Percentiles rank a stretch among this genome's conserved stretches.
Evolutionary conservation across 2,113 vertebrate species (phyloP).

Genomic region (Salvelinus namaycush): DNA sequence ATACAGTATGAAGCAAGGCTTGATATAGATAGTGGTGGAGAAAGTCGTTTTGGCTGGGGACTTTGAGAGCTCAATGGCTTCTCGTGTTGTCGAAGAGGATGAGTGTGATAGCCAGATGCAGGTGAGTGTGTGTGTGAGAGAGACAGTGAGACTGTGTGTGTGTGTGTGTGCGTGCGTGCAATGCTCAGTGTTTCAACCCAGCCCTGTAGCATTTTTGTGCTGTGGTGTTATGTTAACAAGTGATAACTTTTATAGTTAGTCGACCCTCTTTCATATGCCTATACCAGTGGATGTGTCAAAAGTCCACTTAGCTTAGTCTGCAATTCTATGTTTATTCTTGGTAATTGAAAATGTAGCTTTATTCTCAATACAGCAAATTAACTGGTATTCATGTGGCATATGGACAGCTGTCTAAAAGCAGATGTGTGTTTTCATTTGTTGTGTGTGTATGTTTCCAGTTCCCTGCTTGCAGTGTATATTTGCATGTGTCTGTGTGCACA

Average conservation of each 20-base stretch:
- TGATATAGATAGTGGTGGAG: background rate
- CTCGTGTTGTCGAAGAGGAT: conserved; percentile 47
- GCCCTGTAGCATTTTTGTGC: background rate
- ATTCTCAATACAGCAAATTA: background rate
- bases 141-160: background rate
- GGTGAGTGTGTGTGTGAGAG: conserved; percentile 53
- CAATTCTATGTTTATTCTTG: background rate
- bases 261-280: too few relatives aligned
- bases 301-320: background rate
- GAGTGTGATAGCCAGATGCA: conserved; percentile 45
- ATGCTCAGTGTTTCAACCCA: background rate
- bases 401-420: background rate
- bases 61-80: conserved; percentile 42
- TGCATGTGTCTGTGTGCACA: background rate
- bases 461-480: background rate
- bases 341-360: background rate
- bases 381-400: background rate
- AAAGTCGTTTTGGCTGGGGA: background rate
- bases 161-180: background rate
- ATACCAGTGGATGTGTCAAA: background rate
- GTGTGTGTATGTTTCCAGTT: conserved; percentile 2
- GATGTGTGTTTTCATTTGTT: background rate
- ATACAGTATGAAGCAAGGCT: too few relatives aligned
- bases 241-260: too few relatives aligned
- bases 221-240: background rate